Evolutionary conservation across 2,113 vertebrate genomes (phyloP).

Genomic region (Hystrix cristata): DNA sequence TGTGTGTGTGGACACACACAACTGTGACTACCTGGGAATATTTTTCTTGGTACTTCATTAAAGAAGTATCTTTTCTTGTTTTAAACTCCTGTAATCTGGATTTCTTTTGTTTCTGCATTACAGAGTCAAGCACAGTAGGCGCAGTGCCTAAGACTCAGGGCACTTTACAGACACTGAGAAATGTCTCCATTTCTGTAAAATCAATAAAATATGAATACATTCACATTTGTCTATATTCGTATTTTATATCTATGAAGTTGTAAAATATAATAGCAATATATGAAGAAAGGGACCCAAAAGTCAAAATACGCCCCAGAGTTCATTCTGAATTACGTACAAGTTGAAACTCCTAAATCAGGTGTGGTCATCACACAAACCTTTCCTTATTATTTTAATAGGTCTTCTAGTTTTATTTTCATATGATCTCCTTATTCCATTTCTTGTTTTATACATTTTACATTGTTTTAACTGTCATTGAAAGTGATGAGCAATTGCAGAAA

Average conservation of each 20-base stretch:
- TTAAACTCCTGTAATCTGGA: neutral
- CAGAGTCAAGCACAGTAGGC: neutral
- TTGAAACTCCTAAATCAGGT: neutral
- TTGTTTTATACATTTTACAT: neutral
- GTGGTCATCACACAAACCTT: neutral
- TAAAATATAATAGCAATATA: neutral
- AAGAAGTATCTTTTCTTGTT: neutral
- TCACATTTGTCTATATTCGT: neutral
- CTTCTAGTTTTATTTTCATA: neutral
- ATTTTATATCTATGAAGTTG: neutral
- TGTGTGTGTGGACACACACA: rapidly evolving
- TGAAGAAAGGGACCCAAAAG: neutral
- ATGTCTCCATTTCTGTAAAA: neutral
- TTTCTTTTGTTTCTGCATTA: neutral
- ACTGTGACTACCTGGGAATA: neutral
- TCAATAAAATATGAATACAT: neutral
- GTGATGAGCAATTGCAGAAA: neutral
- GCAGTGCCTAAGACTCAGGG: neutral
- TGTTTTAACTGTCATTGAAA: neutral
- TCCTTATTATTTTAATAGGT: neutral
- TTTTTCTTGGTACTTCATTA: neutral
- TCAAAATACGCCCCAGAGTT: neutral
- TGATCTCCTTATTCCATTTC: neutral
- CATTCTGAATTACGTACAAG: no score
- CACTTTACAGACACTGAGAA: neutral